Percentiles rank a stretch among this genome's conserved stretches.
Conservation (phyloP, 2,888 invertebrate genomes). For the Sericinus montela region DNA sequence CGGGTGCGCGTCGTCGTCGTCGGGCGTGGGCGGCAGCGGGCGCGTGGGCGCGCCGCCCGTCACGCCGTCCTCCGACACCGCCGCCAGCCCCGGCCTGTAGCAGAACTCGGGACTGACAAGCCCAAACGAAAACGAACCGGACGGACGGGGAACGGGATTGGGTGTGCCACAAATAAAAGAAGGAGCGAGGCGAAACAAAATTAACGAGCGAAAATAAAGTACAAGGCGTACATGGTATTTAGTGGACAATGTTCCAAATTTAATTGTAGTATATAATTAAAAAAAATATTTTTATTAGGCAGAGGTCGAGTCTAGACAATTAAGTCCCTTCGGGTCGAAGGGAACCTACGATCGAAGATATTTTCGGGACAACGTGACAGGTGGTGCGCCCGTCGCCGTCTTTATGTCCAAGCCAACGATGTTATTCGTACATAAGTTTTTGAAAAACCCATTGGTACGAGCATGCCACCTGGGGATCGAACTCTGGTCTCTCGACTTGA, state of each 20-base stretch:
- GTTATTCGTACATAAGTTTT: too few relatives aligned
- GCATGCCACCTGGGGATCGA: too few relatives aligned
- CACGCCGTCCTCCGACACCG: slow-evolving; percentile 72
- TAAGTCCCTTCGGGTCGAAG: too few relatives aligned
- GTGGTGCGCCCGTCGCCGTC: too few relatives aligned
- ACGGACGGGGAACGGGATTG: slow-evolving; percentile 35
- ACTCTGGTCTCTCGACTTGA: too few relatives aligned
- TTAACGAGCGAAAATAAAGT: slow-evolving; percentile 8
- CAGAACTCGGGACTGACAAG: slow-evolving; percentile 88
- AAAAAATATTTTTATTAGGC: too few relatives aligned
- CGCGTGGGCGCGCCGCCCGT: slow-evolving; percentile 86
- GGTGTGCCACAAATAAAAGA: slow-evolving; percentile 11
- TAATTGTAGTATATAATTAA: too few relatives aligned
- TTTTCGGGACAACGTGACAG: too few relatives aligned
- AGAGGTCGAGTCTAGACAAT: too few relatives aligned
- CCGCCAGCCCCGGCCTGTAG: slow-evolving; percentile 86
- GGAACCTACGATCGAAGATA: too few relatives aligned
- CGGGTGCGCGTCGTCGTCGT: slow-evolving; percentile 89
- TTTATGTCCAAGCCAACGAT: too few relatives aligned
- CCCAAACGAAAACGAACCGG: slow-evolving; percentile 44
- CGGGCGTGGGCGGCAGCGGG: slow-evolving; percentile 96
- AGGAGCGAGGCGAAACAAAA: slow-evolving; percentile 16
- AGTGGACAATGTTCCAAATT: not conserved
- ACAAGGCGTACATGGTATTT: slow-evolving; percentile 9
- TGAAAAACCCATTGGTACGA: too few relatives aligned